Evolutionary conservation across 2,113 vertebrate species (phyloP).

Genomic region (Notechis scutatus): DNA sequence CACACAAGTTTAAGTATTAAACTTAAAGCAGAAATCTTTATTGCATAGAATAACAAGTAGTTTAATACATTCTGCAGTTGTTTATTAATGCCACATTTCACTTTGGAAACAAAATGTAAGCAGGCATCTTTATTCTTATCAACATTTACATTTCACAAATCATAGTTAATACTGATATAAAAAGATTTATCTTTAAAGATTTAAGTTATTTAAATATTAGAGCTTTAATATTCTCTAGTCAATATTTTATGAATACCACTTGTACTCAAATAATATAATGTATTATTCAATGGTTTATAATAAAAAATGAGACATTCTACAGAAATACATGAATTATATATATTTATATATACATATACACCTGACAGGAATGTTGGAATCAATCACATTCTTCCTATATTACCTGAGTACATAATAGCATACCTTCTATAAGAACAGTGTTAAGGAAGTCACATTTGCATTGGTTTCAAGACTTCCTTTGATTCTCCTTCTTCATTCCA

Average conservation of each 20-base stretch:
- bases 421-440: not conserved
- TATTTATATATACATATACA: no score
- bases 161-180: not conserved
- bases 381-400: not conserved
- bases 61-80: not conserved
- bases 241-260: not conserved
- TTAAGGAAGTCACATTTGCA: not conserved
- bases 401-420: not conserved
- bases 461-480: not conserved
- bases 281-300: not conserved
- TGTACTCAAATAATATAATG: not conserved
- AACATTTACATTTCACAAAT: not conserved
- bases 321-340: not conserved
- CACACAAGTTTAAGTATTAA: no score
- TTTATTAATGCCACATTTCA: not conserved
- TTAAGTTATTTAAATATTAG: not conserved
- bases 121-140: not conserved
- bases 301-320: not conserved
- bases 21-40: no score
- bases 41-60: not conserved
- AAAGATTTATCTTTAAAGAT: not conserved
- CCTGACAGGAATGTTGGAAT: not conserved
- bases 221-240: not conserved
- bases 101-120: not conserved
- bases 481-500: not conserved